These are phyloP conservation scores for Melanogrammus aeglefinus DNA, from an alignment of 2,797 vertebrate species.

Conservation along the genomic window DNA sequence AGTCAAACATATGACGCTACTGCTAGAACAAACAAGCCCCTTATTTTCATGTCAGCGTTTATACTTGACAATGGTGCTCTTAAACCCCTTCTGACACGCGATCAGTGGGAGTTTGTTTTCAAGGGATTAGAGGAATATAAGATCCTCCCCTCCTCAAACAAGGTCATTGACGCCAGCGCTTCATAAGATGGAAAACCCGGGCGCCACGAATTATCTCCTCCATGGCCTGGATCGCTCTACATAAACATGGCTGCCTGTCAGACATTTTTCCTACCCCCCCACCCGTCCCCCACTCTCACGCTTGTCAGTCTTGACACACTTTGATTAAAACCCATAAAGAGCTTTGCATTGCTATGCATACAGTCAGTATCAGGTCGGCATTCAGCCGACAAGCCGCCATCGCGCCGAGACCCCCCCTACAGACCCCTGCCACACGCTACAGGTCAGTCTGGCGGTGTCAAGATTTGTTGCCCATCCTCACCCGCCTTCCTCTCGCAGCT, in stretches of 20 bases:
- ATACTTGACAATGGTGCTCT: conserved; percentile 58
- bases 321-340: conserved; percentile 72
- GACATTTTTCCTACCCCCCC: conserved; percentile 34
- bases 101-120: conserved; percentile 46
- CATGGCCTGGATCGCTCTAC: conserved; percentile 38
- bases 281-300: conserved; percentile 31
- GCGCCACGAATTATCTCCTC: conserved; percentile 45
- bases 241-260: conserved; percentile 56
- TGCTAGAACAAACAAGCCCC: not conserved
- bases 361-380: conserved; percentile 9
- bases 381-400: conserved; percentile 28
- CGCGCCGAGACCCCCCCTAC: conserved; percentile 36
- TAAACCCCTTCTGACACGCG: conserved; percentile 32
- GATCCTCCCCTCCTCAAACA: conserved; percentile 47
- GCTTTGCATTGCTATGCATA: conserved; percentile 37
- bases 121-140: conserved; percentile 47
- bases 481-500: conserved; percentile 50
- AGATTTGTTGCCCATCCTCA: conserved; percentile 18
- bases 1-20: conserved; percentile 26
- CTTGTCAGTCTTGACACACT: conserved; percentile 60
- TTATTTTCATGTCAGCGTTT: conserved; percentile 31
- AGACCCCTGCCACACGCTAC: conserved; percentile 52
- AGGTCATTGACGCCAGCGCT: conserved; percentile 21
- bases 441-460: conserved; percentile 46
- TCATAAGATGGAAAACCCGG: conserved; percentile 6